These are phyloP conservation scores for Pseudomyrmex cubaensis DNA, from an alignment of 1,140 invertebrate genomes.

Conservation along the genomic window DNA sequence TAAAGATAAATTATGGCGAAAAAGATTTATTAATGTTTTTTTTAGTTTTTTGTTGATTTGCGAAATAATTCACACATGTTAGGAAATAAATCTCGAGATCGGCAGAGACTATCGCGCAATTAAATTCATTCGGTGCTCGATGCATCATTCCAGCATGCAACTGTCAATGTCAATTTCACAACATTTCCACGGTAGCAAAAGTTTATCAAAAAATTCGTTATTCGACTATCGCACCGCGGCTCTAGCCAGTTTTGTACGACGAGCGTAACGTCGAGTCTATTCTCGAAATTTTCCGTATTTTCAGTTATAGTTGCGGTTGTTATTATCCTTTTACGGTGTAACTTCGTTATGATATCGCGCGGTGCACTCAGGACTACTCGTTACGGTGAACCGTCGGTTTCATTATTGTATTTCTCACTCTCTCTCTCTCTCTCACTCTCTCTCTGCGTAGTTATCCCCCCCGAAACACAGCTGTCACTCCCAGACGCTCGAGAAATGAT, in stretches of 20 bases:
- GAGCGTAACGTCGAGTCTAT: not conserved
- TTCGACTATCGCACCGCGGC: slow-evolving; percentile 3
- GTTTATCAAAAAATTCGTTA: slow-evolving; percentile 32
- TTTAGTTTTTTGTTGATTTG: not conserved
- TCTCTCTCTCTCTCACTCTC: not conserved
- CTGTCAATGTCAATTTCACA: not conserved
- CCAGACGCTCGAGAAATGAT: slow-evolving; percentile 59
- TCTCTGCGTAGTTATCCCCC: slow-evolving; percentile 33
- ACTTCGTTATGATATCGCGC: slow-evolving; percentile 26
- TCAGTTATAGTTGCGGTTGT: slow-evolving; percentile 34
- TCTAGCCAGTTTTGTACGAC: slow-evolving; percentile 1
- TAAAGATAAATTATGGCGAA: too few relatives aligned
- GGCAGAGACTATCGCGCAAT: not conserved
- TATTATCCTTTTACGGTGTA: slow-evolving; percentile 14
- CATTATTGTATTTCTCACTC: slow-evolving; percentile 53
- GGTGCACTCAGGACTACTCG: slow-evolving; percentile 46
- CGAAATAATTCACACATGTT: not conserved
- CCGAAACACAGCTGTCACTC: slow-evolving; percentile 58
- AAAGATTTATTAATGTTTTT: not conserved
- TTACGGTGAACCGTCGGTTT: slow-evolving; percentile 55
- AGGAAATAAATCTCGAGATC: not conserved
- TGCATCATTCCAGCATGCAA: not conserved
- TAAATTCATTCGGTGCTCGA: not conserved
- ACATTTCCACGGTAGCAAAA: not conserved
- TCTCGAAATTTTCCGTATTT: slow-evolving; percentile 44